Evolutionary conservation across 2,797 vertebrate species (phyloP).

Genomic region (Ficedula albicollis): DNA sequence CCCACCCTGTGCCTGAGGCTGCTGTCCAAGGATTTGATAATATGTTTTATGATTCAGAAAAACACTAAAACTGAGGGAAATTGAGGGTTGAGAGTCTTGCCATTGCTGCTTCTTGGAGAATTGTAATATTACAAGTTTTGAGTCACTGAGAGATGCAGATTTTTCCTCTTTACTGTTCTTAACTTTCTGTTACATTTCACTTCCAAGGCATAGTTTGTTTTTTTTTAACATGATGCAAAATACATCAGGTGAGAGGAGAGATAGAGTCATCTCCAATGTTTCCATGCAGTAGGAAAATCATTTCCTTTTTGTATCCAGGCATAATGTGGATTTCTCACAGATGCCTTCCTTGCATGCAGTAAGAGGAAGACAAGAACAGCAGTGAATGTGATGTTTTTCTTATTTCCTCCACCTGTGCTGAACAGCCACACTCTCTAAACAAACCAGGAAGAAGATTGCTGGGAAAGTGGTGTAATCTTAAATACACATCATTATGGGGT

Average conservation of each 20-base stretch:
- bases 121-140: background rate
- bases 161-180: background rate
- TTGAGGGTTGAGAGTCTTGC: background rate
- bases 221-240: background rate
- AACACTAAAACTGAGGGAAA: background rate
- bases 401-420: background rate
- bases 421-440: background rate
- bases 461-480: background rate
- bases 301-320: background rate
- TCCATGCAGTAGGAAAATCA: background rate
- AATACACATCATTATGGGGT: background rate
- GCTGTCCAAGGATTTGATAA: background rate
- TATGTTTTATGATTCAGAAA: background rate
- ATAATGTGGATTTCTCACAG: background rate
- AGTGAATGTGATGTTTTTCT: background rate
- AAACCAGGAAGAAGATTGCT: background rate
- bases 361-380: background rate
- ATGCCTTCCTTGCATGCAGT: background rate
- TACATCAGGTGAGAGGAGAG: background rate
- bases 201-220: background rate
- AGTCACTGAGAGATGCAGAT: background rate
- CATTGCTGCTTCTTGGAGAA: background rate
- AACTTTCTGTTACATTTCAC: background rate
- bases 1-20: background rate
- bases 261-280: background rate